Conservation (phyloP, 2,113 vertebrate species). For the Dryoscopus gambensis region DNA sequence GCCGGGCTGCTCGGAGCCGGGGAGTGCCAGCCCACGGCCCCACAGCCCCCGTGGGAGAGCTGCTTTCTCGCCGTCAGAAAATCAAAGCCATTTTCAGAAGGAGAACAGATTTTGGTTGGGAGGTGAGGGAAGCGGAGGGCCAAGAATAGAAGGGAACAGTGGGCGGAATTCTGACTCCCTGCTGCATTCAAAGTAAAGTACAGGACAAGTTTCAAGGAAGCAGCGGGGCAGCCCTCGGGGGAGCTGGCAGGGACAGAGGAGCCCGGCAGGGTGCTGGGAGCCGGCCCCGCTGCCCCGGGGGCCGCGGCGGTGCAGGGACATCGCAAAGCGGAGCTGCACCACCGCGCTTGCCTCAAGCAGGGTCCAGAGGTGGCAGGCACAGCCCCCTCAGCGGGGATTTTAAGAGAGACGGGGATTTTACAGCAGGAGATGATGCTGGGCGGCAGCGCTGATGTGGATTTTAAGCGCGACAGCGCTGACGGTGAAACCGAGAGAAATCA, state of each 20-base stretch:
- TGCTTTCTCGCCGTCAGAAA: slow-evolving; percentile 22
- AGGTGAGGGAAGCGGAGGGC: slow-evolving; percentile 63
- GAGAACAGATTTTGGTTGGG: slow-evolving; percentile 65
- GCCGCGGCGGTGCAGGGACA: not conserved
- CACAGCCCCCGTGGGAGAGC: not conserved
- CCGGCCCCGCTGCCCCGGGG: not conserved
- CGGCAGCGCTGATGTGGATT: not conserved
- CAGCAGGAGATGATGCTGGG: not conserved
- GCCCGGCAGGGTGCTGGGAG: not conserved
- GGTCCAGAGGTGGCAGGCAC: not conserved
- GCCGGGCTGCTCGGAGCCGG: not conserved
- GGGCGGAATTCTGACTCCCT: slow-evolving; percentile 53
- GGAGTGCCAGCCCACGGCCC: not conserved
- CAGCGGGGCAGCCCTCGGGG: not conserved
- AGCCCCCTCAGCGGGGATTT: not conserved
- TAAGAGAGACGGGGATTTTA: not conserved
- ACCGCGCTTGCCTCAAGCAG: fast-evolving
- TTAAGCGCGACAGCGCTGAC: not conserved
- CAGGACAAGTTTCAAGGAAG: slow-evolving; percentile 35
- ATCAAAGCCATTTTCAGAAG: slow-evolving; percentile 54
- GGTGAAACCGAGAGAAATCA: not conserved
- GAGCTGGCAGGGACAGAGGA: not conserved
- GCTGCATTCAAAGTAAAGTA: slow-evolving; percentile 49
- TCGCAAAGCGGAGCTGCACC: not conserved
- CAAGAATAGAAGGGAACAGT: slow-evolving; percentile 64